phyloP scores from a whole-genome alignment of 64 coral and sea anemone genomes.

The Dendrophyllia cribrosa region DNA sequence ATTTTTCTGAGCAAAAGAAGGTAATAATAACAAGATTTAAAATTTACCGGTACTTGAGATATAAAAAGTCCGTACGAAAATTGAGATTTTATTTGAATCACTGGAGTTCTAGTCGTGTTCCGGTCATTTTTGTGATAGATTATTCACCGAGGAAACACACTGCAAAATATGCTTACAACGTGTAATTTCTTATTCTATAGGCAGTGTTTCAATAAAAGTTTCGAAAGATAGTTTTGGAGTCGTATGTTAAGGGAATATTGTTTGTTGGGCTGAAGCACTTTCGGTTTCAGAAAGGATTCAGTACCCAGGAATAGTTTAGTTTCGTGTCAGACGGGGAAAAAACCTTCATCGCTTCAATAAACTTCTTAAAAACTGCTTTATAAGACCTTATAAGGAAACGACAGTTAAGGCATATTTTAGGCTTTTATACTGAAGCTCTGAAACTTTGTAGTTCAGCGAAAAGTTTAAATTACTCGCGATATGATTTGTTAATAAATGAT shows the following conservation, averaged over 20 bases:
- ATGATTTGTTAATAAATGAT: no score
- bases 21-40: no score
- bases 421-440: no score
- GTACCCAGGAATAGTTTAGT: not conserved
- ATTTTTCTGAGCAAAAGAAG: no score
- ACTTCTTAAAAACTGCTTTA: not conserved
- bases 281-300: slow-evolving; percentile 24
- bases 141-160: not conserved
- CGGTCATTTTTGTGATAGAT: not conserved
- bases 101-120: not conserved
- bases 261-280: not conserved
- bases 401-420: no score
- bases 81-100: no score
- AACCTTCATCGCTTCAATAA: not conserved
- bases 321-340: not conserved
- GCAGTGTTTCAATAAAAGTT: not conserved
- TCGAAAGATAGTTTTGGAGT: not conserved
- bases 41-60: no score
- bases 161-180: not conserved
- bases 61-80: no score
- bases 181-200: not conserved
- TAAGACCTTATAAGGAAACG: no score
- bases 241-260: not conserved
- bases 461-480: no score
- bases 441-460: no score